Evolutionary conservation across 2,797 vertebrate species (phyloP), one percentile per base, ranked within the genome.

Genomic region (Acanthis flammea): DNA sequence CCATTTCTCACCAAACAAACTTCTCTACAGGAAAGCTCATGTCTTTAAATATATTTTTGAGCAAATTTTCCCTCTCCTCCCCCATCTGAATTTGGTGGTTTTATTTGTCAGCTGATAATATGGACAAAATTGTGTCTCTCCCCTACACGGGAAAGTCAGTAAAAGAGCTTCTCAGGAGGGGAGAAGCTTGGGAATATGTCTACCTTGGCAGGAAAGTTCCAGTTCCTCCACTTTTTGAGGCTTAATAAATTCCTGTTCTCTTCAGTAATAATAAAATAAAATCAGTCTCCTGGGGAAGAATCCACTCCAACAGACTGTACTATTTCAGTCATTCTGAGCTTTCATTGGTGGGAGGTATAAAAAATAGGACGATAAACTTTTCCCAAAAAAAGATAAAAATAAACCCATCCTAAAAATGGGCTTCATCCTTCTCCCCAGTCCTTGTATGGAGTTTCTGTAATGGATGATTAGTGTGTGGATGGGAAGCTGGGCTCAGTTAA

Each of bases 1-100:
- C 73, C 78, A 88, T 95, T 96, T 89, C 91, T 96, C 91, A 90
- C 72, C 72, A 96, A 96, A 96, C 88, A 95, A 93, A 95, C 85
- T 74, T 66, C 68, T 86, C 85, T 75, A 74, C 84, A 94, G 86
- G 90, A 89, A 94, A 93, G 86, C 33, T 71, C 47, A 48, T 30
- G n/a, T 57, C 86, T 94, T 95, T 93, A 96, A 96, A 96, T 95
- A 94, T 44, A 86, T 76, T 76, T 88, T 39, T 53, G 25, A 86
- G 37, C 23, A 73, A 72, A 21, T 79, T 91, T 91, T n/a, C 61
- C 65, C 50, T 89, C 66, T 95, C 47, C 62, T 77, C n/a, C 58
- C 19, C n/a, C n/a, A 33, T 88, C 66, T 65, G 94, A 92, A 54
- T 91, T 75, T 39, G 55, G 71, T 82, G 82, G 42, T 70, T 96